Conservation (phyloP, 2,888 invertebrate species). For the Orgyia antiqua region DNA sequence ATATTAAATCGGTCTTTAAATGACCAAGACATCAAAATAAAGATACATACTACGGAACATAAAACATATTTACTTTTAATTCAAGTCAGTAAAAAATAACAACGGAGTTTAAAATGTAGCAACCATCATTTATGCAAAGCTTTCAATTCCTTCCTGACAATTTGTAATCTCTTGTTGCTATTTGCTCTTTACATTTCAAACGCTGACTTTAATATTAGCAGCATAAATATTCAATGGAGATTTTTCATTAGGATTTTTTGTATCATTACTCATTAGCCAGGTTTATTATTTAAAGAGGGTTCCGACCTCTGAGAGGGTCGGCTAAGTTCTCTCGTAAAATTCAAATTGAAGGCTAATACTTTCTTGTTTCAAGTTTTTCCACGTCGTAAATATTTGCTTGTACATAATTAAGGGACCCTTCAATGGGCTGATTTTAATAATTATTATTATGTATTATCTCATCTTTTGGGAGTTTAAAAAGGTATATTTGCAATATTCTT, state of each 20-base stretch:
- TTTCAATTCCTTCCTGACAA: constrained; percentile 10
- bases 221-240: constrained; percentile 33
- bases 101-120: no score
- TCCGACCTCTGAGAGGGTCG: constrained; percentile 23
- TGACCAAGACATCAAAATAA: no score
- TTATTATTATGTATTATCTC: not conserved
- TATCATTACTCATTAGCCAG: constrained; percentile 55
- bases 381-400: constrained; percentile 23
- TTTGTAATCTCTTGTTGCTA: constrained; percentile 22
- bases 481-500: no score
- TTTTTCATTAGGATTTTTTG: constrained; percentile 36
- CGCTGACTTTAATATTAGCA: constrained; percentile 24
- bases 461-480: not conserved
- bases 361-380: constrained; percentile 29
- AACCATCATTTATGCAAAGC: constrained; percentile 24
- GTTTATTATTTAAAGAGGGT: constrained; percentile 51
- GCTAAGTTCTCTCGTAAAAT: constrained; percentile 44
- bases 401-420: constrained; percentile 21
- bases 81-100: no score
- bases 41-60: no score
- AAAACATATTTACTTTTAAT: no score
- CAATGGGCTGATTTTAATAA: constrained; percentile 3
- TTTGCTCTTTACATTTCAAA: constrained; percentile 20
- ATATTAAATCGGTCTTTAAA: no score
- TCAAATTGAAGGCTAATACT: constrained; percentile 43